Percentiles rank a stretch among this genome's conserved stretches.
These are phyloP conservation scores for Beroe forskalii DNA, from an alignment of 37 sponge, comb jelly and placozoan genomes.

Conservation along the genomic window DNA sequence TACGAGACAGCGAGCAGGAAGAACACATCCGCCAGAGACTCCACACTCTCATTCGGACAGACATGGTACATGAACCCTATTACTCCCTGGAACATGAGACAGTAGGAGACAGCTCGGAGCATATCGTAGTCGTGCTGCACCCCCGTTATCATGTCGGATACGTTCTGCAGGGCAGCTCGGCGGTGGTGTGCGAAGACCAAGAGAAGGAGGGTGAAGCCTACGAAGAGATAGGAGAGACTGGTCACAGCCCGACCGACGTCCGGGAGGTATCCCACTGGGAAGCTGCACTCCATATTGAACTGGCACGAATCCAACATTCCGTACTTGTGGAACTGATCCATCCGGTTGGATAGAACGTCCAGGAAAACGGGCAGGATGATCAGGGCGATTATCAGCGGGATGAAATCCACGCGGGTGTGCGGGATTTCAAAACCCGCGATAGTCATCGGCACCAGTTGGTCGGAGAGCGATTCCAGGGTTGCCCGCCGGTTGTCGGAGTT, in stretches of 20 bases:
- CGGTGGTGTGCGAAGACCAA: conserved; percentile 22
- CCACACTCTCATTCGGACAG: conserved; percentile 61
- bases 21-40: conserved; percentile 45
- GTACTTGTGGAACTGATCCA: conserved; percentile 34
- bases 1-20: conserved; percentile 26
- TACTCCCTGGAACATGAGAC: conserved; percentile 26
- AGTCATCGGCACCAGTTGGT: not conserved
- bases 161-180: not conserved
- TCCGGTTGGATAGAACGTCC: conserved; percentile 13
- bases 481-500: not conserved
- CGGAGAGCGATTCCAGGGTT: not conserved
- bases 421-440: not conserved
- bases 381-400: conserved; percentile 14
- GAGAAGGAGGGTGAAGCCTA: conserved; percentile 34
- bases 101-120: conserved; percentile 13
- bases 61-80: conserved; percentile 51
- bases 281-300: conserved; percentile 38
- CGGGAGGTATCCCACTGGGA: conserved; percentile 23
- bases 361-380: conserved; percentile 48
- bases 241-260: conserved; percentile 45
- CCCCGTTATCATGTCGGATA: not conserved
- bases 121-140: conserved; percentile 49
- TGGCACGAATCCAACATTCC: conserved; percentile 41
- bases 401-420: conserved; percentile 58
- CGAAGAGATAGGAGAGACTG: conserved; percentile 15